A percentile compares a stretch with the other conserved stretches of the same genome.
Evolutionary conservation across 2,113 vertebrate species (phyloP).

Genomic region (Caranx ignobilis): DNA sequence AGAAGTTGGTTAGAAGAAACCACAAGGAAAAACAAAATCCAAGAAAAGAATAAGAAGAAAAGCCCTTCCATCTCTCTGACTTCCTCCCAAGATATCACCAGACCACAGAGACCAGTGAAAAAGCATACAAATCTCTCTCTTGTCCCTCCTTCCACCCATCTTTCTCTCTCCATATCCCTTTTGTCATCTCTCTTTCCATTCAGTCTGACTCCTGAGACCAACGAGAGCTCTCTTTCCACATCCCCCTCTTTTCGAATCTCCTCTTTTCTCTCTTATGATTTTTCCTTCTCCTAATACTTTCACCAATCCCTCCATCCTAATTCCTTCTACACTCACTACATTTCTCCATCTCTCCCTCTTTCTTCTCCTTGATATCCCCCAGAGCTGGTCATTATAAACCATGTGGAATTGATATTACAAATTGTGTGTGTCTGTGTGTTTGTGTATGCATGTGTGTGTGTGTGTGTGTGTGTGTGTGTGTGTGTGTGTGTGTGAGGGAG

Average conservation of each 20-base stretch:
- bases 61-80: conserved; percentile 47
- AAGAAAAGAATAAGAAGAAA: conserved; percentile 52
- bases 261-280: conserved; percentile 30
- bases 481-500: conserved; percentile 68
- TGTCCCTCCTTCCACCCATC: conserved; percentile 26
- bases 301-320: conserved; percentile 13
- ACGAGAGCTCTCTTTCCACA: conserved; percentile 40
- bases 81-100: conserved; percentile 66
- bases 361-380: conserved; percentile 61
- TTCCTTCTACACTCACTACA: conserved; percentile 23
- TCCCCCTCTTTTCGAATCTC: conserved; percentile 32
- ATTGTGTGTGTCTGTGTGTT: conserved; percentile 75
- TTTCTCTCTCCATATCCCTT: conserved; percentile 52
- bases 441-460: conserved; percentile 61
- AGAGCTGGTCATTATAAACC: conserved; percentile 81
- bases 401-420: conserved; percentile 89
- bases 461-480: conserved; percentile 75
- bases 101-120: conserved; percentile 64
- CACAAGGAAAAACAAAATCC: conserved; percentile 59
- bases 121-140: conserved; percentile 65
- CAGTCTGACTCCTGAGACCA: conserved; percentile 53
- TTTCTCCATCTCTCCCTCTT: conserved; percentile 11
- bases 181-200: conserved; percentile 66
- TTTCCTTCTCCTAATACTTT: conserved; percentile 32
- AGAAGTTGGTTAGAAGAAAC: conserved; percentile 52